phyloP scores from a whole-genome alignment of 2,797 vertebrate genomes.

The Melanogrammus aeglefinus region DNA sequence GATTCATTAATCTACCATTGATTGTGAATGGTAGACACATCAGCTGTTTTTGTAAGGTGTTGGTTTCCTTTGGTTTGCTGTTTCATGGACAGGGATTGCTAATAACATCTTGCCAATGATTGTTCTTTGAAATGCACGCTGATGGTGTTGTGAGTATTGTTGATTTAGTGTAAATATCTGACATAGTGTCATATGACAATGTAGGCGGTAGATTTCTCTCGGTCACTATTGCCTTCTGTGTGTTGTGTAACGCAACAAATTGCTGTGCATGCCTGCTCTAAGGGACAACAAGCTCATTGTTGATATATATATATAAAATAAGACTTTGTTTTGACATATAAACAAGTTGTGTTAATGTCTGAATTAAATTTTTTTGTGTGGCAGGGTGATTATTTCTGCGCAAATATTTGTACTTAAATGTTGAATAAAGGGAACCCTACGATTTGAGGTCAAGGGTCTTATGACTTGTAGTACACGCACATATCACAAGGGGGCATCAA shows the following conservation, averaged over 20 bases:
- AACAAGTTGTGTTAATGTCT: background rate
- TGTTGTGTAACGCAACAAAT: conserved; percentile 6
- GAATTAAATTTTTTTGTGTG: conserved; percentile 39
- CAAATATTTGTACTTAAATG: conserved; percentile 45
- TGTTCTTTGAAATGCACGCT: conserved; percentile 18
- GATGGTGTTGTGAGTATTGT: conserved; percentile 24
- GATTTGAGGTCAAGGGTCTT: conserved; percentile 25
- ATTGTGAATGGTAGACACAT: background rate
- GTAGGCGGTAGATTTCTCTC: conserved; percentile 10
- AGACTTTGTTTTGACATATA: conserved; percentile 17
- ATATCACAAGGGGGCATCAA: conserved; percentile 34
- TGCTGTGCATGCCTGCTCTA: background rate
- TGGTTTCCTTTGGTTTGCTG: background rate
- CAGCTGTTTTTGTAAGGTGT: background rate
- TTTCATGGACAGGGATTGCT: background rate
- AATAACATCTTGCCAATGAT: background rate
- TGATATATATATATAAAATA: background rate
- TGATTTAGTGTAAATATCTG: conserved; percentile 56
- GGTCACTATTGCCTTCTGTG: conserved; percentile 47
- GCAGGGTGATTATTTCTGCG: conserved; percentile 8
- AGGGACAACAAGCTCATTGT: background rate
- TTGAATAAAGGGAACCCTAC: conserved; percentile 55
- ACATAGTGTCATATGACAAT: conserved; percentile 32
- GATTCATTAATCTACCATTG: background rate
- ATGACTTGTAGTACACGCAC: conserved; percentile 2